These are phyloP conservation scores for Phaenicophaeus curvirostris DNA, from an alignment of 2,797 vertebrate species.

Conservation along the genomic window DNA sequence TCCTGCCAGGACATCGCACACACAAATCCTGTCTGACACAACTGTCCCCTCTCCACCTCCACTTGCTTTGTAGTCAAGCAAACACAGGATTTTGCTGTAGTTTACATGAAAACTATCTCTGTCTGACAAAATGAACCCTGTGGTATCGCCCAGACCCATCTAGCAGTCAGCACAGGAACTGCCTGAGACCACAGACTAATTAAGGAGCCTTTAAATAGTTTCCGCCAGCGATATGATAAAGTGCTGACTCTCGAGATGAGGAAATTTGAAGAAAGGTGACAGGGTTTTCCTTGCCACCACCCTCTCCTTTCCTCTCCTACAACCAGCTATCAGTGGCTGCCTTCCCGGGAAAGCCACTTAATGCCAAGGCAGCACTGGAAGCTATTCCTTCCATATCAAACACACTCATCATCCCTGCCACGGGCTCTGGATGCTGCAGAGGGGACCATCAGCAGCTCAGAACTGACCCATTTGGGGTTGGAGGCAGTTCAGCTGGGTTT, in stretches of 20 bases:
- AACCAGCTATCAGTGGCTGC: rapidly evolving
- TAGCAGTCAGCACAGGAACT: neutral
- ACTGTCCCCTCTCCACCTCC: neutral
- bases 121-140: neutral
- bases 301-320: neutral
- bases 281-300: neutral
- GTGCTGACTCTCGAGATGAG: neutral
- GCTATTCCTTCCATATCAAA: neutral
- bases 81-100: neutral
- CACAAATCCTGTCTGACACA: neutral
- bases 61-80: rapidly evolving
- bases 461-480: rapidly evolving
- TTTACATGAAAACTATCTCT: neutral
- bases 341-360: neutral
- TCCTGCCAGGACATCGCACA: rapidly evolving
- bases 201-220: neutral
- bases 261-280: neutral
- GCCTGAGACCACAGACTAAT: neutral
- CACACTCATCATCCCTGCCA: rapidly evolving
- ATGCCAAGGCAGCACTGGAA: rapidly evolving
- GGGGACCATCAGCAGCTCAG: rapidly evolving
- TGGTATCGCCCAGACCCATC: neutral
- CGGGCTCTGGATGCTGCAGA: neutral
- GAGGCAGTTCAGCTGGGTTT: neutral
- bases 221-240: neutral